These are phyloP conservation scores for Esox masquinongy DNA, from an alignment of 2,797 vertebrate genomes.

Conservation along the genomic window DNA sequence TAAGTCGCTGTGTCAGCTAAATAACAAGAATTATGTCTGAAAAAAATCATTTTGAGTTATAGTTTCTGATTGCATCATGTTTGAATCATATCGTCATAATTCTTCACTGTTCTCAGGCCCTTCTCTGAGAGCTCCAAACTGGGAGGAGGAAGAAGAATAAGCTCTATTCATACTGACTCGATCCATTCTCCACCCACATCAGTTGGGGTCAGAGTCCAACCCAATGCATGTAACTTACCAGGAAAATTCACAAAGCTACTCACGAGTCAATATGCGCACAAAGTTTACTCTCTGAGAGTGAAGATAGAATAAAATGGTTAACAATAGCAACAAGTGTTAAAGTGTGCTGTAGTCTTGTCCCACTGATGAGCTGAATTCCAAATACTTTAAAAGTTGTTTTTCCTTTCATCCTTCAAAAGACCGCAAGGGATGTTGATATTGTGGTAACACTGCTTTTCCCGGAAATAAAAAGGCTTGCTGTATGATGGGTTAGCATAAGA, in stretches of 20 bases:
- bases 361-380: not conserved
- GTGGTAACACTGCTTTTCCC: not conserved
- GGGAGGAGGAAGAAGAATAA: slow-evolving; percentile 74
- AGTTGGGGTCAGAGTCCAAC: slow-evolving; percentile 68
- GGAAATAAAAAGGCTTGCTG: not conserved
- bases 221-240: slow-evolving; percentile 50
- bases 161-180: slow-evolving; percentile 67
- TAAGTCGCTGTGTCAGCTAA: no score
- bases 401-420: not conserved
- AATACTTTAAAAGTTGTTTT: not conserved
- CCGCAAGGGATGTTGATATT: not conserved
- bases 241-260: slow-evolving; percentile 53
- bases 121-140: slow-evolving; percentile 50
- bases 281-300: slow-evolving; percentile 7
- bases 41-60: slow-evolving; percentile 11
- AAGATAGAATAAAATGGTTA: not conserved
- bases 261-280: slow-evolving; percentile 28
- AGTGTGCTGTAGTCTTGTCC: not conserved
- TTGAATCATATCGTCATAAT: no score
- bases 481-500: not conserved
- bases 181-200: slow-evolving; percentile 48
- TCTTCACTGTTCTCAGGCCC: slow-evolving; percentile 54
- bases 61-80: no score
- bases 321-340: not conserved
- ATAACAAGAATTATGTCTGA: not conserved